phyloP scores from a whole-genome alignment of 1,140 invertebrate genomes.

The Drosophila ironensis region DNA sequence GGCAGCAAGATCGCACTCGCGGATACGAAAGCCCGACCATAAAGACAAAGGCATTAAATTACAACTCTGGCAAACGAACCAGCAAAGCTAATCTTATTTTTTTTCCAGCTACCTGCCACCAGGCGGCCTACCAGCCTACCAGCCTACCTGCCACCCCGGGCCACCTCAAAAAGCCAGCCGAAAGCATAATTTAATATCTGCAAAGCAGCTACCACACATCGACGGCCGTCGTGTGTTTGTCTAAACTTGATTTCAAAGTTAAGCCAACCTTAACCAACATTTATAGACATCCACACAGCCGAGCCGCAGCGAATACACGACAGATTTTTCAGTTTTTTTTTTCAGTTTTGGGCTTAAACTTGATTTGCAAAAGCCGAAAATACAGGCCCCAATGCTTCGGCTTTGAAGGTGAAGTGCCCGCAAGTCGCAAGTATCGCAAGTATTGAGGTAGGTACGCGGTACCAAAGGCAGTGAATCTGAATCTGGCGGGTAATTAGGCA shows the following conservation, averaged over 20 bases:
- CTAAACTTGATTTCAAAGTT: conserved; percentile 78
- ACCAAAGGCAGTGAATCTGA: conserved; percentile 17
- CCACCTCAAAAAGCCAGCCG: background rate
- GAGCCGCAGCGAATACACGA: no score
- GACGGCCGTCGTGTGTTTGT: conserved; percentile 14
- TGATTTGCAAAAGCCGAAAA: conserved; percentile 60
- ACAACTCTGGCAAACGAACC: conserved; percentile 39
- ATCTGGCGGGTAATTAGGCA: conserved; percentile 40
- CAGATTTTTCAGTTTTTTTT: no score
- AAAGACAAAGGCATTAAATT: conserved; percentile 71
- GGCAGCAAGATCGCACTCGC: conserved; percentile 41
- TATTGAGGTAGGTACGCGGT: conserved; percentile 60
- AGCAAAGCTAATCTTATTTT: conserved; percentile 39
- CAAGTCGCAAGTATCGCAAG: no score
- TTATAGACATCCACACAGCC: conserved; percentile 69
- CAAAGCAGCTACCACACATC: conserved; percentile 9
- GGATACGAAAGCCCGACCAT: conserved; percentile 44
- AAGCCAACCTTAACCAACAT: conserved; percentile 78
- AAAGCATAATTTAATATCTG: conserved; percentile 38
- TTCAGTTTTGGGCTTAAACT: conserved; percentile 63
- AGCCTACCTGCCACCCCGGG: background rate
- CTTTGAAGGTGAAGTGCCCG: conserved; percentile 55
- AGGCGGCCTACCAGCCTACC: no score
- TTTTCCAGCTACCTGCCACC: no score
- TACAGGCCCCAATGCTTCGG: conserved; percentile 13